Evolutionary conservation across 2,797 vertebrate species (phyloP), one percentile per base, ranked within the genome.

Genomic region (Dicrostonyx torquatus): DNA sequence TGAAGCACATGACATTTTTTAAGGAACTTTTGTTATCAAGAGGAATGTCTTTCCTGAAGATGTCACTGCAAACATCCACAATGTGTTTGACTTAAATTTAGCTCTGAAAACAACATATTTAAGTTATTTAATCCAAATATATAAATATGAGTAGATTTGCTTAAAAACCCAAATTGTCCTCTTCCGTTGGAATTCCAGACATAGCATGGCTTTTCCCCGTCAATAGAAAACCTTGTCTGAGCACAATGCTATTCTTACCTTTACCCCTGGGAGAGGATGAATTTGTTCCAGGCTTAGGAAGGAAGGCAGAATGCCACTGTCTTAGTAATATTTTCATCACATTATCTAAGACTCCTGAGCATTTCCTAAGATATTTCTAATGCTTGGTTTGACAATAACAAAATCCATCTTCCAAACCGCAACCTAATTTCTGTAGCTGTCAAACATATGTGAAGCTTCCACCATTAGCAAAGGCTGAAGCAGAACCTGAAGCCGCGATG

Each of bases 121-220:
- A 91, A 96, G 58, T 95, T 94, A 94, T 96, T 95, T 92, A 94
- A 93, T 89, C 88, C 96, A 78, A 91, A 97, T 94, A 93, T 78
- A 94, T 75, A 95, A 95, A 86, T 95, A 70, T 26, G 88, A 96
- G 88, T 93, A 40, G 34, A 84, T 95, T 93, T 94, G 64, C 29
- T 66, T 93, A 29, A 85, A 93, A 96, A 94, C 89, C 87, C 89
- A 91, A 96, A 91, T 29, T 85, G 66, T 3, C 20, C 40, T 78
- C 93, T 95, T 95, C 85, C 53, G 93, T 96, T 82, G 84, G 89
- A 92, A 97, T 96, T 94, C 86, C n/a, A 97, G n/a, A 84, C 94
- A 48, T 43, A 83, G 75, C 11, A 92, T 80, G 92, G 85, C 31
- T 83, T 92, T 70, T 89, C 62, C 43, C 26, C 96, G 75, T 90